phyloP scores from a whole-genome alignment of 2,113 vertebrate species.

The Reinhardtius hippoglossoides region DNA sequence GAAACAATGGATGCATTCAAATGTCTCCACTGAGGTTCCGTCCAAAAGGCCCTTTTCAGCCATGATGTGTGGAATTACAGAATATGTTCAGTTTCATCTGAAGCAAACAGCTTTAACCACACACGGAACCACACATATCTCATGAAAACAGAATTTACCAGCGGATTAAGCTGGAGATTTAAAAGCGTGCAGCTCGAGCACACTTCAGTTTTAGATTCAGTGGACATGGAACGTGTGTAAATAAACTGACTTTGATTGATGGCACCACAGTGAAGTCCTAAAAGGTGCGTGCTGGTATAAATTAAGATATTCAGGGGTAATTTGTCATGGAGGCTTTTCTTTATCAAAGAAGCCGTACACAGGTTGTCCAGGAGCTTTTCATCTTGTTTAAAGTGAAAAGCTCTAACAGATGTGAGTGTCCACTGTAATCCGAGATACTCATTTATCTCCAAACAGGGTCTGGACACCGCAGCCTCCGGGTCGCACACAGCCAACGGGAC shows the following conservation, averaged over 20 bases:
- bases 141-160: background rate
- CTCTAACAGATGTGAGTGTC: background rate
- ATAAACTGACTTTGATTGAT: background rate
- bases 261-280: too few species aligned
- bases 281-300: background rate
- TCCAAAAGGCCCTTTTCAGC: too few species aligned
- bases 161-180: background rate
- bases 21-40: background rate
- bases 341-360: background rate
- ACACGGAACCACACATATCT: too few species aligned
- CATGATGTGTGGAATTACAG: too few species aligned
- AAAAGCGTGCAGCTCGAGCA: too few species aligned
- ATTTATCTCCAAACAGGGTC: background rate
- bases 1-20: background rate
- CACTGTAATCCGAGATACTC: background rate
- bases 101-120: too few species aligned
- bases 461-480: background rate
- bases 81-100: too few species aligned
- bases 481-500: too few species aligned
- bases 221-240: background rate
- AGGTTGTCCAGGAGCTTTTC: background rate
- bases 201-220: background rate
- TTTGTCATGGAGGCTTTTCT: background rate
- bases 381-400: constrained; percentile 8
- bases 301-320: background rate